Evolutionary conservation across 2,888 invertebrate genomes (phyloP), one percentile per base, ranked within the genome.

Genomic region (Microplitis manilae): DNA sequence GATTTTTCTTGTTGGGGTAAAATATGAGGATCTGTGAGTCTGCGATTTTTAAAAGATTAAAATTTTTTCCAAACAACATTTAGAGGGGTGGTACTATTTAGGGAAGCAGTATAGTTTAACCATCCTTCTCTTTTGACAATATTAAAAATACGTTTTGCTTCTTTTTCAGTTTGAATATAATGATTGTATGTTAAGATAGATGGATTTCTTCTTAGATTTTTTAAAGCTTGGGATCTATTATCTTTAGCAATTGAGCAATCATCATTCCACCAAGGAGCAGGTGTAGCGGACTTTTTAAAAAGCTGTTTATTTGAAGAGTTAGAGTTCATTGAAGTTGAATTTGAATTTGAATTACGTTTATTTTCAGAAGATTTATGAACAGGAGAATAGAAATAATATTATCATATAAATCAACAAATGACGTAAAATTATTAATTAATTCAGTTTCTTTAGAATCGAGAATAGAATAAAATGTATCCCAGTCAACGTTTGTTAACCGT

Each of bases 401-500:
- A 17, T 17, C 17, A 17, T 17, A 17, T 17, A 17, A 17, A 17
- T 17, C 17, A 17, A 17, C 17, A 17, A 17, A 17, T 17, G 17
- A 17, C 17, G 0, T 17, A n/a, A n/a, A 17, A 1, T 17, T 17
- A 17, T 17, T 17, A 17, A 17, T 17, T 17, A 17, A 17, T 61
- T 17, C 61, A 13, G 61, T 13, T 61, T 20, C 6, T 64, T 69
- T 13, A 41, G 13, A 17, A 17, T 17, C n/a, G 6, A 76, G 30
- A 7, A 59, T 38, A 2, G 59, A 6, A 5, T 17, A 41, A 41
- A 77, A 76, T 1, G 2, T 5, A n/a, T 60, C 2, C 78, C 76
- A 76, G n/a, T 75, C 64, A 1, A 73, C 73, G 64, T 72, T 60
- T 9, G 68, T 65, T 4, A 39, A 17, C 5, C 73, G 17, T n/a